phyloP scores from a whole-genome alignment of 2,888 invertebrate genomes.

The Caenorhabditis doughertyi region DNA sequence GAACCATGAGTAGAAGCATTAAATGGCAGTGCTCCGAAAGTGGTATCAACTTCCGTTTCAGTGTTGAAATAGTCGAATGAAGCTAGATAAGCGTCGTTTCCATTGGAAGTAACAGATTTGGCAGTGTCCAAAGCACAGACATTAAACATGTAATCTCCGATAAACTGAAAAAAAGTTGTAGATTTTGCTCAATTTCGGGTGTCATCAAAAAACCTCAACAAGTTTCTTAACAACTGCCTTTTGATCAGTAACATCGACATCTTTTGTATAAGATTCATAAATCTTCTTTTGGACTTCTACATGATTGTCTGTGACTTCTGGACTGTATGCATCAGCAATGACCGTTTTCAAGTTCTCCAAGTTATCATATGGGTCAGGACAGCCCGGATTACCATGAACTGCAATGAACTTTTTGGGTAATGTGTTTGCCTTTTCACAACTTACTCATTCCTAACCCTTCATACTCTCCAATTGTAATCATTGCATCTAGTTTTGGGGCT shows the following conservation, averaged over 20 bases:
- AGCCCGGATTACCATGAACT: background rate
- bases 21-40: background rate
- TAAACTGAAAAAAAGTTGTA: slow-evolving; percentile 41
- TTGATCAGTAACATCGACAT: slow-evolving; percentile 32
- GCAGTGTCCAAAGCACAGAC: slow-evolving; percentile 48
- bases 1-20: slow-evolving; percentile 68
- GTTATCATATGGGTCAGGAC: background rate
- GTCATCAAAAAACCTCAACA: slow-evolving; percentile 28
- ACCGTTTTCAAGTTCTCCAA: background rate
- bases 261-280: slow-evolving; percentile 40
- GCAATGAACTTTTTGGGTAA: background rate
- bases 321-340: background rate
- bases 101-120: slow-evolving; percentile 44
- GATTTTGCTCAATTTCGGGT: no score
- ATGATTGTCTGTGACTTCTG: background rate
- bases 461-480: slow-evolving; percentile 65
- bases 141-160: slow-evolving; percentile 59
- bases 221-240: slow-evolving; percentile 18
- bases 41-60: background rate
- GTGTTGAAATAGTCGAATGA: slow-evolving; percentile 67
- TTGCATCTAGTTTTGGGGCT: slow-evolving; percentile 60
- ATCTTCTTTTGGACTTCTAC: slow-evolving; percentile 42
- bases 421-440: background rate
- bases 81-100: slow-evolving; percentile 63
- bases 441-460: slow-evolving; percentile 70